Conservation (phyloP, 2,113 vertebrate species). For the Numida meleagris region DNA sequence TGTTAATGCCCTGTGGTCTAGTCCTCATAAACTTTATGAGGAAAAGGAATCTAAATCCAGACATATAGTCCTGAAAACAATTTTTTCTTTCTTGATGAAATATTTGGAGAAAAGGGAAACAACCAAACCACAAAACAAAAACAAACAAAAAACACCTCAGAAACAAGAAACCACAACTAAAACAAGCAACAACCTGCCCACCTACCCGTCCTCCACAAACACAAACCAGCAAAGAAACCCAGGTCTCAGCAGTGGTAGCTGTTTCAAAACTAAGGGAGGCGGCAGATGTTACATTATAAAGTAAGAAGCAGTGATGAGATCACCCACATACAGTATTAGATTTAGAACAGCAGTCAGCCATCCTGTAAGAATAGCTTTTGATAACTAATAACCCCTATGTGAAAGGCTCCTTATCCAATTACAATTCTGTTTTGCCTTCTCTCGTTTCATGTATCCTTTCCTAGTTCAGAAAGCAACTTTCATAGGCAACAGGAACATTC, state of each 20-base stretch:
- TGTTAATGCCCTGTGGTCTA: not conserved
- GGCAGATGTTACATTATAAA: not conserved
- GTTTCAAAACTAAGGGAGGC: not conserved
- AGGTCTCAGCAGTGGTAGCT: not conserved
- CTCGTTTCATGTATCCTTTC: constrained; percentile 21
- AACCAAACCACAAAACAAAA: not conserved
- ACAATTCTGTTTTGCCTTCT: constrained; percentile 42
- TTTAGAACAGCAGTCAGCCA: constrained; percentile 25
- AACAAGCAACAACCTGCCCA: not conserved
- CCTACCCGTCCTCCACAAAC: not conserved
- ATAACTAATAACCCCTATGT: constrained; percentile 29
- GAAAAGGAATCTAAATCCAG: not conserved
- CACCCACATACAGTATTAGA: not conserved
- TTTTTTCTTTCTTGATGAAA: not conserved
- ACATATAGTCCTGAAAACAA: not conserved
- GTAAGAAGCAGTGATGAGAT: not conserved
- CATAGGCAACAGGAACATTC: constrained; percentile 41
- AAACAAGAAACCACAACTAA: not conserved
- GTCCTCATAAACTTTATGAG: not conserved
- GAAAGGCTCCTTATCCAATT: constrained; percentile 46
- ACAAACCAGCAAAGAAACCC: not conserved
- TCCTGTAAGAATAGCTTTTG: constrained; percentile 57
- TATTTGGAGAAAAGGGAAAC: not conserved
- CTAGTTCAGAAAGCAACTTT: constrained; percentile 46
- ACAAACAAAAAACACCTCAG: not conserved